Base-by-base conservation (phyloP, 2,797 vertebrate species). In the Spondyliosoma cantharus region DNA sequence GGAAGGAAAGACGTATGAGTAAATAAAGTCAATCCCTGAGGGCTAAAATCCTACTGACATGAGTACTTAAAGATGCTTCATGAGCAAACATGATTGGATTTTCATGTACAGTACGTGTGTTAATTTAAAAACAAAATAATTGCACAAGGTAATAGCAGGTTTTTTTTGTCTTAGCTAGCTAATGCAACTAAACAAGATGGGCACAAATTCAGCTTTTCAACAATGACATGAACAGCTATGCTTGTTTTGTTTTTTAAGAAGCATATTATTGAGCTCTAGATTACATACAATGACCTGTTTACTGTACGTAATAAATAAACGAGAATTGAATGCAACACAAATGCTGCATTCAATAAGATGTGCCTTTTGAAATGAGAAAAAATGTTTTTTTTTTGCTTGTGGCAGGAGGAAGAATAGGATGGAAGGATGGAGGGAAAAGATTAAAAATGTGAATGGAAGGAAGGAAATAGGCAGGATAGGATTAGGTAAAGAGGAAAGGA, bases 1-100 rank as follows among this genome's bases (percentile, higher is more conserved):
- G 65, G 52, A 81, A 78, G 17, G 25, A 84, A 50, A 59, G 29
- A 66, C 2, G 13, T 48, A 72, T 76, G 67, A 67, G 53, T 49
- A 76, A 89, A 82, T 70, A 65, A 91, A 89, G 54, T 74, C 86
- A 88, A 86, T 94, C 92, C 93, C 93, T 94, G 94, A 95, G 92
- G 93, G 82, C 92, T 93, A 94, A 86, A 91, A 86, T 87, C 71
- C 91, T 92, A 94, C 87, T 76, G 74, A 78, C 84, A 67, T 72
- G 66, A 84, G 68, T 29, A 61, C 37, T 67, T 72, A 81, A 80
- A 24, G 83, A 88, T 3, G 69, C 59, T 58, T 85, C 49, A 80
- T 81, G 56, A 72, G 71, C 16, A 71, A 62, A 69, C 57, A 82
- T 53, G 60, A 82, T 56, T 82, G 54, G 46, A 83, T 67, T 75